Conservation (phyloP, 2,113 vertebrate species). For the Sinocyclocheilus maitianheensis region DNA sequence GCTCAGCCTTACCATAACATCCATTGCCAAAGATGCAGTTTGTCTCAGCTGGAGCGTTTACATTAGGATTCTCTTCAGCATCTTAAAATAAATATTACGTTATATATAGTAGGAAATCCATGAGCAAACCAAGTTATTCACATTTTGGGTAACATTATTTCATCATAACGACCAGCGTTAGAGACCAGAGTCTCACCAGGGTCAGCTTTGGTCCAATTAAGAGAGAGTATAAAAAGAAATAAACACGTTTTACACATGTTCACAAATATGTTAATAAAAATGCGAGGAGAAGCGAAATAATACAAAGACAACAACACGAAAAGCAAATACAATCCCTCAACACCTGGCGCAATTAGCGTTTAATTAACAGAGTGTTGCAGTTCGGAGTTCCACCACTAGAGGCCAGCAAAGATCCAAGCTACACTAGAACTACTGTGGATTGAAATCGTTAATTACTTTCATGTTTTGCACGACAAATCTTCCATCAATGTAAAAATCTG, state of each 20-base stretch:
- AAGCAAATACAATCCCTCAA: not conserved
- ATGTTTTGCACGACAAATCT: not conserved
- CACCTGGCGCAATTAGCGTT: constrained; percentile 20
- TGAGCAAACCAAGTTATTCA: not conserved
- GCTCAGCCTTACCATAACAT: not conserved
- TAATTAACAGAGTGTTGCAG: not conserved
- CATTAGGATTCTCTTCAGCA: not conserved
- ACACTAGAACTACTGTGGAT: not conserved
- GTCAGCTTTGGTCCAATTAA: not conserved
- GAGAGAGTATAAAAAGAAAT: constrained; percentile 23
- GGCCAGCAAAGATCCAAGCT: not conserved
- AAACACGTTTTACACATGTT: constrained; percentile 5
- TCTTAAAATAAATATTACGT: not conserved
- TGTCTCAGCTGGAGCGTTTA: not conserved
- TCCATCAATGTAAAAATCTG: not conserved
- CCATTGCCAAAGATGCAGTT: constrained; percentile 12
- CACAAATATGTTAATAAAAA: not conserved
- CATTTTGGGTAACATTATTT: not conserved
- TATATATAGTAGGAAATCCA: not conserved
- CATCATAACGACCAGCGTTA: not conserved
- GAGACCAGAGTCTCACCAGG: not conserved
- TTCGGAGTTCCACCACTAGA: constrained; percentile 11
- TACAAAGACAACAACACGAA: not conserved
- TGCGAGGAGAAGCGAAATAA: not conserved
- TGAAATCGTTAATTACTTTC: not conserved